Base-by-base conservation (phyloP, 2,113 vertebrate genomes). In the Phasianus colchicus region DNA sequence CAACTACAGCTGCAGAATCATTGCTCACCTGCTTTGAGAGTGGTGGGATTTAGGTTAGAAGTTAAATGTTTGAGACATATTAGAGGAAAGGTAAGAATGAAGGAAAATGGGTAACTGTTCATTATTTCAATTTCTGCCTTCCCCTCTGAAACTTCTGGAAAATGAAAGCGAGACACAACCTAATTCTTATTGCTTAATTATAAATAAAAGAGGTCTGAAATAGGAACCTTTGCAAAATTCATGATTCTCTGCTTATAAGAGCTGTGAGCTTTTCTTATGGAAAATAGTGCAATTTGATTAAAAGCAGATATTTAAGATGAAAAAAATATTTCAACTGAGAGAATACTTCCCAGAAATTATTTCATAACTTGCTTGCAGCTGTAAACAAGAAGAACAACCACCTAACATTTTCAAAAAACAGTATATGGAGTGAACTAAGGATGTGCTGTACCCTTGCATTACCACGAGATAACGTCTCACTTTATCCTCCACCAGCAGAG, bases 311-410 rank as follows among this genome's bases (percentile, higher is more conserved):
- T 58, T 75, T 77, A 38, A 95, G 38, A 43, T 74, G n/a, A 45
- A 78, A 95, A 93, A 74, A 50, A 13, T 64, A 63, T 60, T 82
- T 84, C 29, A 64, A 10, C 16, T 58, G 38, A 73, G 36, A 83
- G 5, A 4, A 71, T 13, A 20, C 9, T 52, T 93, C 55, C 34
- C 42, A 74, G 10, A 9, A 55, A 60, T 55, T 61, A 16, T 90
- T 83, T 71, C 83, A 21, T 42, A 86, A 86, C 57, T 81, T 82
- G 11, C 30, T 15, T 82, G 65, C 29, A 86, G 60, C 5, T 67
- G 27, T 16, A 86, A 83, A 67, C 40, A 20, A 32, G 36, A 77
- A 78, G 50, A 92, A 43, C 19, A 64, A 60, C 3, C 7, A 43
- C 57, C 10, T 32, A 83, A 63, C 76, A 42, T 21, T 1, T 17